phyloP scores from a whole-genome alignment of 2,113 vertebrate genomes.

The Hyla sarda region DNA sequence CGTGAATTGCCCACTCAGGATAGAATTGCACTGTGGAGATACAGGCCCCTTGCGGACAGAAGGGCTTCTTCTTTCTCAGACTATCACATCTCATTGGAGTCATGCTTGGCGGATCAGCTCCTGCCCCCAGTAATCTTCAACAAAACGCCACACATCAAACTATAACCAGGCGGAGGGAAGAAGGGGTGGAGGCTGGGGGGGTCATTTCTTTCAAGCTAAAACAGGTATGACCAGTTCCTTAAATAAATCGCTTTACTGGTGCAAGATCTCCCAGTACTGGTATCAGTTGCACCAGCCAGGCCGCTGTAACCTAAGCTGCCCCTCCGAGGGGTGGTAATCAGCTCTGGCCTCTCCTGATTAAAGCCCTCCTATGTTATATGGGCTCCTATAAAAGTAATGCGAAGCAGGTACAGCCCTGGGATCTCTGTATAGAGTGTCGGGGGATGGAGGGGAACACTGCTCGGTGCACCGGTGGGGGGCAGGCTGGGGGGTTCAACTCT shows the following conservation, averaged over 20 bases:
- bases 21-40: background rate
- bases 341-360: conserved; percentile 33
- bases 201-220: conserved; percentile 68
- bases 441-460: background rate
- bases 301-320: conserved; percentile 59
- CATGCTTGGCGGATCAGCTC: conserved; percentile 49
- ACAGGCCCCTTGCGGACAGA: background rate
- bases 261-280: conserved; percentile 39
- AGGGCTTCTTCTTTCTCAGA: conserved; percentile 21
- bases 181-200: background rate
- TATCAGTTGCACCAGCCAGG: conserved; percentile 57
- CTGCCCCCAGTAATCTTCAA: conserved; percentile 55
- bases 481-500: background rate
- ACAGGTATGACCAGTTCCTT: conserved; percentile 72
- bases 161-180: conserved; percentile 33
- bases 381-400: conserved; percentile 27
- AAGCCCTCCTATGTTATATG: conserved; percentile 31
- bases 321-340: conserved; percentile 21
- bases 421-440: conserved; percentile 28
- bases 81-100: conserved; percentile 57
- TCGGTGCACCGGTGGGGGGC: background rate
- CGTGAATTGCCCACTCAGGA: background rate
- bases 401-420: conserved; percentile 21
- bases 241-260: conserved; percentile 54
- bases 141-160: conserved; percentile 48